Base-by-base conservation (phyloP, 2,113 vertebrate genomes). In the Phylloscopus whistleri region DNA sequence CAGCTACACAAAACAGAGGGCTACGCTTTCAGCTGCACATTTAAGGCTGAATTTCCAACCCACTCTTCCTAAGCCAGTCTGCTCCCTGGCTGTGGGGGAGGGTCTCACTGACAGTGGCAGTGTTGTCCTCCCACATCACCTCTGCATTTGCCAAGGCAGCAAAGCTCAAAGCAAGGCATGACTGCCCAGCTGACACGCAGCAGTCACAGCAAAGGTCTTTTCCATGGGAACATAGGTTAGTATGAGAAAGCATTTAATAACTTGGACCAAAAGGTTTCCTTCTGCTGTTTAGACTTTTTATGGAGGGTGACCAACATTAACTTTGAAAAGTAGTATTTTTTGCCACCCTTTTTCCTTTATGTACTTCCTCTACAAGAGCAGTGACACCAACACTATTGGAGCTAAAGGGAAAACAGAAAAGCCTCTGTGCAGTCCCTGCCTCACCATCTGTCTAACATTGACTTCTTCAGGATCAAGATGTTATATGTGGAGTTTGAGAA, bases 21-120 rank as follows among this genome's bases (percentile, higher is more conserved):
- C 20, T 63, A 2, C 0, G 0, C 16, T 55, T 88, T 49, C 49
- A 62, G 31, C 58, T 51, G 41, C 3, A 2, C 2, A 1, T 44
- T 31, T 21, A 41, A 41, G 27, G 44, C 35, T 60, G 41, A 37
- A 67, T 70, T 70, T 66, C 59, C 59, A 84, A 16, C 18, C 10
- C 56, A 33, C 4, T 2, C 9, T 16, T 66, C 31, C 79, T 7
- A 53, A 66, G 9, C 6, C 11, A 24, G 31, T 41, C 24, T 82
- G 72, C 28, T 37, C 12, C 31, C 46, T 7, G 31, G 37, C 18
- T 80, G 52, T 66, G 62, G 44, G 41, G 7, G 63, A 72, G 30
- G 49, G 66, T 72, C 53, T 82, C 15, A 1, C 19, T 30, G 48
- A 15, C 17, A 0, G 46, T 1, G 64, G 41, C 68, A 52, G 19